phyloP scores from a whole-genome alignment of 2,113 vertebrate genomes.

The Hypomesus transpacificus region DNA sequence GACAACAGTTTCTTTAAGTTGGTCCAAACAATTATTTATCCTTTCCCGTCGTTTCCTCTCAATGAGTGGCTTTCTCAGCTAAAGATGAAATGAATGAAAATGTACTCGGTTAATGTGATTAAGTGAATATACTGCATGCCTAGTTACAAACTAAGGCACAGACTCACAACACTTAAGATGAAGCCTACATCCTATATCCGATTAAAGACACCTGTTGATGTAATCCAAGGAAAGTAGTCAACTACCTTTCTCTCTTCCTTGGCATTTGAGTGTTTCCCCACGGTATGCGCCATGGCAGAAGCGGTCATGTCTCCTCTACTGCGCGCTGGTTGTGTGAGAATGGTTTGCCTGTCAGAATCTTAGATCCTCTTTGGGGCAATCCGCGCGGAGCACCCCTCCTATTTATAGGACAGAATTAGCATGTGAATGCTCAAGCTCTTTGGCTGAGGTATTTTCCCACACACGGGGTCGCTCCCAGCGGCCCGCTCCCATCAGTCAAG shows the following conservation, averaged over 20 bases:
- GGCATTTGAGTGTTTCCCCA: constrained; percentile 69
- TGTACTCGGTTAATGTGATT: constrained; percentile 20
- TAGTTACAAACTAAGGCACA: background rate
- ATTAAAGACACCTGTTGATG: background rate
- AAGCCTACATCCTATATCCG: background rate
- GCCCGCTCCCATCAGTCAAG: constrained; percentile 81
- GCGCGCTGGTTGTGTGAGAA: constrained; percentile 17
- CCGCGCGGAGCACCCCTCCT: constrained; percentile 60
- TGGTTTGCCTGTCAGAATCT: constrained; percentile 35
- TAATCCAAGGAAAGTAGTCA: background rate
- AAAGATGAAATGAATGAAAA: constrained; percentile 10
- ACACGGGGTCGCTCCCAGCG: constrained; percentile 74
- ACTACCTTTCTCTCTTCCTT: constrained; percentile 88
- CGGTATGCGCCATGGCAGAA: constrained; percentile 51
- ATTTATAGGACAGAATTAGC: constrained; percentile 85
- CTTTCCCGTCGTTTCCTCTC: constrained; percentile 86
- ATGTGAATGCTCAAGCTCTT: constrained; percentile 79
- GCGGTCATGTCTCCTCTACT: constrained; percentile 74
- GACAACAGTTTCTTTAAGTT: constrained; percentile 85
- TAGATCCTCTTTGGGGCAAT: constrained; percentile 63
- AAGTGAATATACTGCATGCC: background rate
- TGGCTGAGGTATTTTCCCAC: constrained; percentile 84
- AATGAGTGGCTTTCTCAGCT: constrained; percentile 87
- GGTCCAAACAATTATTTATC: constrained; percentile 87
- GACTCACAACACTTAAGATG: background rate